Base-by-base conservation (phyloP, 2,888 invertebrate genomes). In the Leptinotarsa rubiginosa region DNA sequence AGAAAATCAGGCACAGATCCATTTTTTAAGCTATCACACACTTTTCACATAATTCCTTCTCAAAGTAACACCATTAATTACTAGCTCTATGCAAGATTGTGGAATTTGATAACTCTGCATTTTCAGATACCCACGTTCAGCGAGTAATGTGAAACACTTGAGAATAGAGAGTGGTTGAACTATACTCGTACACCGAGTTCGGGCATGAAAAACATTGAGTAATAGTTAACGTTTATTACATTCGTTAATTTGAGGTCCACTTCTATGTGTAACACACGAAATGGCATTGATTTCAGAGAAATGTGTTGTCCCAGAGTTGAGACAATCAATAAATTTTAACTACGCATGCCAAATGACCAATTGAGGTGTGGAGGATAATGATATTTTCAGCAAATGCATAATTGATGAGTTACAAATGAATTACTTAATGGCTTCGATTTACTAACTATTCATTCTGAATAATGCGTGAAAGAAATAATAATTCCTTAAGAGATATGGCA, bases 1-100 rank as follows among this genome's bases (percentile, higher is more conserved):
- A 62, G 47, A 77, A 75, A 69, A 77, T 65, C 69, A 68, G 73
- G 69, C 75, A 62, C 41, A 16, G 22, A 22, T 69, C 69, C 69
- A 69, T 69, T 18, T 25, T 25, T 31, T 3, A 62, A 18, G 4
- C 4, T 16, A 16, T 62, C 62, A 62, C 62, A 16, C 25, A 41
- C 62, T 62, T 41, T 3, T 62, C 25, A 62, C 41, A 31, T 62
- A 16, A 62, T 41, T 41, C 5, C 59, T 59, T 25, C 31, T 4
- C 31, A 31, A 62, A 62, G 16, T n/a, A 25, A 15, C 62, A 15
- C 15, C 13, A 62, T 1, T 15, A 15, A 18, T 31, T 31, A 62
- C n/a, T 10, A 62, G 16, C 7, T 16, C 25, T n/a, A n/a, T 16
- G 16, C 16, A 62, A 15, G 15, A 31, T 62, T 41, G 41, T 62